Evolutionary conservation across 1,140 invertebrate species (phyloP).

Genomic region (Anoplophora glabripennis): DNA sequence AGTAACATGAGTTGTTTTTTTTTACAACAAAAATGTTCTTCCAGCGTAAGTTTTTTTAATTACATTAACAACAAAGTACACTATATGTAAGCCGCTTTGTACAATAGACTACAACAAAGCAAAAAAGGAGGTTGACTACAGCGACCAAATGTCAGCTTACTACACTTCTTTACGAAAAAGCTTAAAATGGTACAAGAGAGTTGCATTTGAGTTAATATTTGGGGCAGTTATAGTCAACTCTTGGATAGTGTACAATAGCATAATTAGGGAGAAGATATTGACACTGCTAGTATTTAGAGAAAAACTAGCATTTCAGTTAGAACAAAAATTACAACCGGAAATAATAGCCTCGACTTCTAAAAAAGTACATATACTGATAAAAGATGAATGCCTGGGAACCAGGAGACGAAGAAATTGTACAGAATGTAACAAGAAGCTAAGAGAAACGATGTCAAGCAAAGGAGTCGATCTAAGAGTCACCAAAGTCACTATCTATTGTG

Average conservation of each 20-base stretch:
- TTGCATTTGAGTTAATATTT: conserved; percentile 12
- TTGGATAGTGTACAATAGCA: conserved; percentile 3
- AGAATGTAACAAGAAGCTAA: conserved; percentile 8
- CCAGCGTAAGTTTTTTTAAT: too few species aligned
- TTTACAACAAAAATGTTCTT: too few species aligned
- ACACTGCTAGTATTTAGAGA: conserved; percentile 7
- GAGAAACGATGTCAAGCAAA: background rate
- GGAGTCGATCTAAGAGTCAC: conserved; percentile 4
- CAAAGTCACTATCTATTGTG: conserved; percentile 7
- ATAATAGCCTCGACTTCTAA: background rate
- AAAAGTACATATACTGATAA: conserved; percentile 4
- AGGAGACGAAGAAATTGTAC: conserved; percentile 1
- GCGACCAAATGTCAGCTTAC: conserved; percentile 13
- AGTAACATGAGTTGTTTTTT: too few species aligned
- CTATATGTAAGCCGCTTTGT: background rate
- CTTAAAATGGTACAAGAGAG: conserved; percentile 8
- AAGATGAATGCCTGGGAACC: background rate
- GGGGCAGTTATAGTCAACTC: conserved; percentile 8
- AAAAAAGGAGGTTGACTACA: conserved; percentile 15
- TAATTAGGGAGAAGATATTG: background rate
- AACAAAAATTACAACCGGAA: background rate
- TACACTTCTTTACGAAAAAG: conserved; percentile 10
- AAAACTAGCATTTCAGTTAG: background rate
- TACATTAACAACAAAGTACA: too few species aligned
- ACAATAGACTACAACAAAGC: conserved; percentile 12